Percentiles rank a stretch among this genome's conserved stretches.
These are phyloP conservation scores for Rachycentron canadum DNA, from an alignment of 2,797 vertebrate species.

Conservation along the genomic window DNA sequence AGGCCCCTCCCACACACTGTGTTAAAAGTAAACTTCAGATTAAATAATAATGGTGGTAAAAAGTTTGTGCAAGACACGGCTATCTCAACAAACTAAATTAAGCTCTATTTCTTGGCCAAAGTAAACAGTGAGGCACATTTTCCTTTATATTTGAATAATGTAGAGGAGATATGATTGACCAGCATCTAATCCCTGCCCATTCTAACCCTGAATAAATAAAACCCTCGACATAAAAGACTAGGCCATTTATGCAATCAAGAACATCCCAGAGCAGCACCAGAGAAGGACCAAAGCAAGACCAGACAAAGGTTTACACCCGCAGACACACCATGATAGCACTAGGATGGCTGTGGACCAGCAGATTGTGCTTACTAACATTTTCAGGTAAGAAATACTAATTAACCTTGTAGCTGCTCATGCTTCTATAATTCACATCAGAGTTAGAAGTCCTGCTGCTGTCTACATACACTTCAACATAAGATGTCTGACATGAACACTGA, in stretches of 20 bases:
- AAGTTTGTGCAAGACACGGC: background rate
- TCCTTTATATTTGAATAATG: conserved; percentile 33
- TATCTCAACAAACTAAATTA: conserved; percentile 30
- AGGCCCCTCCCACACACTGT: background rate
- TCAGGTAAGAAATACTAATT: conserved; percentile 56
- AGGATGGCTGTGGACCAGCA: conserved; percentile 24
- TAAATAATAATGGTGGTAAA: conserved; percentile 24
- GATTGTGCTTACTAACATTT: conserved; percentile 34
- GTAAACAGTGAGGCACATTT: conserved; percentile 36
- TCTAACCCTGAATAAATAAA: conserved; percentile 44
- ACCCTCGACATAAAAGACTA: conserved; percentile 6
- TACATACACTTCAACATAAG: background rate
- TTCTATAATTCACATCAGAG: background rate
- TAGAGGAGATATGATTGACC: conserved; percentile 42
- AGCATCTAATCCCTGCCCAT: conserved; percentile 51
- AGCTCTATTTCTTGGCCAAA: conserved; percentile 19
- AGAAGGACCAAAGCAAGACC: background rate
- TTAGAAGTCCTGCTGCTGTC: background rate
- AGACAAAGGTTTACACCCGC: background rate
- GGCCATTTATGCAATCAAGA: conserved; percentile 9
- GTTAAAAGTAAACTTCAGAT: conserved; percentile 20
- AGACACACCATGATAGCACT: conserved; percentile 50
- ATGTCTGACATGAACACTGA: too few relatives aligned
- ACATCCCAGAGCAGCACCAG: background rate
- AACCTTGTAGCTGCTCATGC: background rate